Conservation (phyloP, 1,140 invertebrate species). For the Neodiprion fabricii region DNA sequence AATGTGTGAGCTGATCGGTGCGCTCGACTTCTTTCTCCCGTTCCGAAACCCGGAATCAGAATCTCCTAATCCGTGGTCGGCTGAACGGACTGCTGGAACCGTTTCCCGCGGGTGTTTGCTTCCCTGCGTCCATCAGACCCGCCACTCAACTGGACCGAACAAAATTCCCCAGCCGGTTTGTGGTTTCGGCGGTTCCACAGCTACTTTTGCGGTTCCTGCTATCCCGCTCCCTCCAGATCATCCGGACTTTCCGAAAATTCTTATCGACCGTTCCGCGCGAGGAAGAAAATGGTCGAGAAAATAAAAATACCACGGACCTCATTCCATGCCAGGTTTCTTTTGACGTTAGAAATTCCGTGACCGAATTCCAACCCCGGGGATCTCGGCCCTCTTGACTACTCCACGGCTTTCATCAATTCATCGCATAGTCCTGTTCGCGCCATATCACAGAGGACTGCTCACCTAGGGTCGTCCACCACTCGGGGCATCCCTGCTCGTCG, state of each 20-base stretch:
- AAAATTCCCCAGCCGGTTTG: too few species aligned
- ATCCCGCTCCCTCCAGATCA: too few species aligned
- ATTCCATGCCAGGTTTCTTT: neutral
- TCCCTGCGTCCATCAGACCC: too few species aligned
- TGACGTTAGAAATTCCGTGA: too few species aligned
- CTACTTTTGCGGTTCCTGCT: too few species aligned
- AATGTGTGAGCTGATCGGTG: neutral
- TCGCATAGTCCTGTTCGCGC: neutral
- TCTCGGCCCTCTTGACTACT: neutral
- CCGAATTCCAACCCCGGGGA: neutral
- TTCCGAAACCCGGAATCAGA: neutral
- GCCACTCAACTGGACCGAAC: too few species aligned
- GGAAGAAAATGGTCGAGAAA: neutral
- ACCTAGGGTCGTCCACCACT: neutral
- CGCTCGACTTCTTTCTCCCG: neutral
- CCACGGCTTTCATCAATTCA: constrained; percentile 11
- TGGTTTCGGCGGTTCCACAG: too few species aligned
- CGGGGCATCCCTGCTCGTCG: neutral
- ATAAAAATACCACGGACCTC: neutral
- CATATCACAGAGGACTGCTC: constrained; percentile 11
- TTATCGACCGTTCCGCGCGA: neutral
- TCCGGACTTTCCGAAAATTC: too few species aligned
- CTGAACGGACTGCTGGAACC: neutral
- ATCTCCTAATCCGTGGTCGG: neutral
- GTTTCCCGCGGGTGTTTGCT: too few species aligned